Evolutionary conservation across 2,888 invertebrate genomes (phyloP).

Genomic region (Willowsia nigromaculata): DNA sequence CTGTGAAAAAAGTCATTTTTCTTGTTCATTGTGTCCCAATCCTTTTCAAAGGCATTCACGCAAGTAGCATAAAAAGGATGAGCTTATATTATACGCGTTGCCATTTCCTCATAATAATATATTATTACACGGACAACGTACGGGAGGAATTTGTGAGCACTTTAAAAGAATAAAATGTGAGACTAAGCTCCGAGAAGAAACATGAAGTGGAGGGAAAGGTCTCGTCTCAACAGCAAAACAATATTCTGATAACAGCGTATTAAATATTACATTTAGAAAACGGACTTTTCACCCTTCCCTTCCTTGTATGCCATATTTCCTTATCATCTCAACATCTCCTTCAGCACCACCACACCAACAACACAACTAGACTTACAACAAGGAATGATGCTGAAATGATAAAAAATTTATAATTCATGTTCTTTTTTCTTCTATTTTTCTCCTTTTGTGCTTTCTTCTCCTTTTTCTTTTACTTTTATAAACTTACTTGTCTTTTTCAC

Average conservation of each 20-base stretch:
- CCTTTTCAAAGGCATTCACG: conserved; percentile 45
- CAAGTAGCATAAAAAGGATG: background rate
- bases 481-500: conserved; percentile 88
- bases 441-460: conserved; percentile 43
- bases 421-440: conserved; percentile 71
- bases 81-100: background rate
- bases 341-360: background rate
- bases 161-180: background rate
- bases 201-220: conserved; percentile 20
- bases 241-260: conserved; percentile 57
- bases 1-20: conserved; percentile 81
- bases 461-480: conserved; percentile 3
- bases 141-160: background rate
- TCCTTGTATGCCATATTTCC: conserved; percentile 4
- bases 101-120: background rate
- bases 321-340: conserved; percentile 50
- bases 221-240: conserved; percentile 45
- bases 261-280: conserved; percentile 50
- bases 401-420: conserved; percentile 68
- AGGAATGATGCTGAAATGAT: conserved; percentile 66
- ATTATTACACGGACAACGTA: background rate
- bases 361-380: conserved; percentile 12
- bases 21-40: conserved; percentile 49
- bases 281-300: conserved; percentile 60
- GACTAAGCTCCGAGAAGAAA: background rate